These are phyloP conservation scores for Papilio aristodemus DNA, from an alignment of 1,140 invertebrate genomes.

Conservation along the genomic window DNA sequence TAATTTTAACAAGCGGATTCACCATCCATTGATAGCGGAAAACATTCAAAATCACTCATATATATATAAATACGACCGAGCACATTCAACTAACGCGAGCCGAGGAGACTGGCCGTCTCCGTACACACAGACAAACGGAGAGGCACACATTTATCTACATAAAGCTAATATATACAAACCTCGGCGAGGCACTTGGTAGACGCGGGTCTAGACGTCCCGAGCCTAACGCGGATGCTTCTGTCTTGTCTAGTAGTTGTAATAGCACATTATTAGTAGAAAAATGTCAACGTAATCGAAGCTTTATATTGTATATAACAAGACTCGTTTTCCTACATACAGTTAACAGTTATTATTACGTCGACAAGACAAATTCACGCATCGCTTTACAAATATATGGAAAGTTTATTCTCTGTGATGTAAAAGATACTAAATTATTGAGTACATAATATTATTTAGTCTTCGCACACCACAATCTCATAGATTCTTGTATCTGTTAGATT, in stretches of 20 bases:
- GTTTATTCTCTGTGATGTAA: not conserved
- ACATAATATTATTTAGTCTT: not conserved
- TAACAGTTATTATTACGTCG: too few relatives aligned
- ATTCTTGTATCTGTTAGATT: conserved; percentile 1
- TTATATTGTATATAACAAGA: not conserved
- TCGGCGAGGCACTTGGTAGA: conserved; percentile 63
- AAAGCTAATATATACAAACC: conserved; percentile 70
- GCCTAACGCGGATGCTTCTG: not conserved
- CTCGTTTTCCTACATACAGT: not conserved
- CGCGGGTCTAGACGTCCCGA: conserved; percentile 29
- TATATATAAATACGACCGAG: not conserved
- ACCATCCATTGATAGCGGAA: conserved; percentile 4
- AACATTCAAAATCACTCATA: conserved; percentile 1
- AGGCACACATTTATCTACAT: conserved; percentile 67
- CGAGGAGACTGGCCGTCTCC: not conserved
- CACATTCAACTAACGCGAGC: conserved; percentile 3
- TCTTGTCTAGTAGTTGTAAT: not conserved
- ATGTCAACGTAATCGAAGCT: not conserved
- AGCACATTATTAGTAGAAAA: conserved; percentile 1
- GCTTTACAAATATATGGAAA: not conserved
- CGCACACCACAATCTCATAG: not conserved
- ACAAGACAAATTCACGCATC: not conserved
- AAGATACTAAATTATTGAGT: conserved; percentile 1
- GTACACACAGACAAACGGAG: conserved; percentile 41
- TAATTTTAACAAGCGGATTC: not conserved